These are phyloP conservation scores for Lordiphosa mommai DNA, from an alignment of 1,140 invertebrate species.

Conservation along the genomic window DNA sequence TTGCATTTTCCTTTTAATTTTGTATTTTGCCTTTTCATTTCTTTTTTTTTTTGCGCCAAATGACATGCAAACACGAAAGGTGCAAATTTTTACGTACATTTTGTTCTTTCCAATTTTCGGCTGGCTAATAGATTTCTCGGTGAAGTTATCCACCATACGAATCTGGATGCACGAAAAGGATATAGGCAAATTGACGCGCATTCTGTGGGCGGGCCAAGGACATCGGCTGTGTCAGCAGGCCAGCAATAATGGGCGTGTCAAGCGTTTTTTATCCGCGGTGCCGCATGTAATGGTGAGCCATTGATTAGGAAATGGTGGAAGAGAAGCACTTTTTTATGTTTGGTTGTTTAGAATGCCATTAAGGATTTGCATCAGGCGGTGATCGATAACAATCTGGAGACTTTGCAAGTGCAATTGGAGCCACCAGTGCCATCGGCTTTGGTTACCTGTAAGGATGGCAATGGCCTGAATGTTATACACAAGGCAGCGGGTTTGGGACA, in stretches of 20 bases:
- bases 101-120: conserved; percentile 23
- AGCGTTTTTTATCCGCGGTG: conserved; percentile 90
- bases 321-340: neutral
- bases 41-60: conserved; percentile 50
- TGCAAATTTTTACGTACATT: conserved; percentile 15
- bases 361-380: conserved; percentile 89
- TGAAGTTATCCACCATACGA: conserved; percentile 91
- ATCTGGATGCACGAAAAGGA: conserved; percentile 96
- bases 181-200: conserved; percentile 88
- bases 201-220: conserved; percentile 93
- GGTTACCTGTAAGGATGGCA: conserved; percentile 88
- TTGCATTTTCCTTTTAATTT: conserved; percentile 39
- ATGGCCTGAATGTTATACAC: conserved; percentile 90
- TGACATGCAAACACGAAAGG: conserved; percentile 69
- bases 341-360: conserved; percentile 85
- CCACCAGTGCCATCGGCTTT: conserved; percentile 87
- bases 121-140: conserved; percentile 83
- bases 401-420: conserved; percentile 83
- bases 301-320: no score
- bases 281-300: conserved; percentile 90
- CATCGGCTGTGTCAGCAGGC: conserved; percentile 89
- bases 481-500: conserved; percentile 91
- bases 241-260: conserved; percentile 89
- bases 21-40: conserved; percentile 37
- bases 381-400: conserved; percentile 87